A percentile compares a stretch with the other conserved stretches of the same genome.
These are phyloP conservation scores for Toxotes jaculatrix DNA, from an alignment of 2,113 vertebrate genomes.

Conservation along the genomic window DNA sequence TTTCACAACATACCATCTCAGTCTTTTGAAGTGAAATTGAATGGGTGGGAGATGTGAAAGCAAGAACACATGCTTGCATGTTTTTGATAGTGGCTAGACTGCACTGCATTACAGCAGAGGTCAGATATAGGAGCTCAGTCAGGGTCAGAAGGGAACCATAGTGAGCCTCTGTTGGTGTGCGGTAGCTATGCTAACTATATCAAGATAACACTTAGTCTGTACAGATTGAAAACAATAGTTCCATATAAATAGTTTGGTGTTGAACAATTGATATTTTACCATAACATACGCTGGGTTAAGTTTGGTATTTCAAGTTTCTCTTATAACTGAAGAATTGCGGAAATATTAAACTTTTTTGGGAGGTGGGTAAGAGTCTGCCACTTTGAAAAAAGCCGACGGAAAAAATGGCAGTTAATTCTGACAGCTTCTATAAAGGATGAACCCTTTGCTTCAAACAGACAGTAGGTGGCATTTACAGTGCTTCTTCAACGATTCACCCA, in stretches of 20 bases:
- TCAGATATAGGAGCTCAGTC: background rate
- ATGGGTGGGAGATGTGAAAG: slow-evolving; percentile 12
- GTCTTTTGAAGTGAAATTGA: slow-evolving; percentile 32
- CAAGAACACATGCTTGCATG: background rate
- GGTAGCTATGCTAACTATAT: background rate
- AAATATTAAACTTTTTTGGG: background rate
- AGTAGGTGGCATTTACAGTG: slow-evolving; percentile 21
- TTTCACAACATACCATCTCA: slow-evolving; percentile 20
- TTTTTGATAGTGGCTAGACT: background rate
- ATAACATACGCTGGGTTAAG: background rate
- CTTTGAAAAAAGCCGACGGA: slow-evolving; percentile 13
- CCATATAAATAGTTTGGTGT: background rate
- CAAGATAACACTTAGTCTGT: background rate
- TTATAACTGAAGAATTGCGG: no score
- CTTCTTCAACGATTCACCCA: slow-evolving; percentile 22
- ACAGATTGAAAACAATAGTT: background rate
- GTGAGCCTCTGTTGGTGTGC: background rate
- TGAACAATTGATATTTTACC: background rate
- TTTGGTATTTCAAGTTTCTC: background rate
- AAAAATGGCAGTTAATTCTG: slow-evolving; percentile 15
- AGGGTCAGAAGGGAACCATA: background rate
- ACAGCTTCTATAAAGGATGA: slow-evolving; percentile 5
- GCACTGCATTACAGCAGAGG: background rate
- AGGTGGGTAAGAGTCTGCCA: background rate
- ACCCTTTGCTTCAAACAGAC: slow-evolving; percentile 26